Conservation (phyloP, 2,113 vertebrate genomes). For the Rhineura floridana region DNA sequence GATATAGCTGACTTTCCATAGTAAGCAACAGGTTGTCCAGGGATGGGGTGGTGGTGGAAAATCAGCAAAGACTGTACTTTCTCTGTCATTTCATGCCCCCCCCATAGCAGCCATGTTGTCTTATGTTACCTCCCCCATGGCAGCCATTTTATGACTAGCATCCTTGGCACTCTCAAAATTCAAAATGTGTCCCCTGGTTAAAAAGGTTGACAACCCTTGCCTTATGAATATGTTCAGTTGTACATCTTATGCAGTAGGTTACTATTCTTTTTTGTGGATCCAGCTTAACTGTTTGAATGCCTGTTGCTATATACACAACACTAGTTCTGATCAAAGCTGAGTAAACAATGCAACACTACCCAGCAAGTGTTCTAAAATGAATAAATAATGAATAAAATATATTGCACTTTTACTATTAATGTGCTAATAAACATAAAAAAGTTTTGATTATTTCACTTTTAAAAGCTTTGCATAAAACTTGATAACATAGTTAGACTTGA, state of each 20-base stretch:
- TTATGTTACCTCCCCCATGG: too few relatives aligned
- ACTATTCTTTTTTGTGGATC: background rate
- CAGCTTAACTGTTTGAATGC: background rate
- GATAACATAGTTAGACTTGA: conserved; percentile 41
- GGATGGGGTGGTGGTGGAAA: too few relatives aligned
- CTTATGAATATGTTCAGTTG: background rate
- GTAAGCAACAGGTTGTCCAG: too few relatives aligned
- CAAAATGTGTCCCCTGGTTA: too few relatives aligned
- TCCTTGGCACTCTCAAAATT: too few relatives aligned
- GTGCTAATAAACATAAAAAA: background rate
- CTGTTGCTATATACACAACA: background rate
- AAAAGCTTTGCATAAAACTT: conserved; percentile 33
- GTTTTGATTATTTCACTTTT: conserved; percentile 12
- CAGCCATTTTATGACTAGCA: too few relatives aligned
- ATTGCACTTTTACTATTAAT: conserved; percentile 1
- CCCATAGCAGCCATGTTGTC: too few relatives aligned
- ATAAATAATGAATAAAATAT: background rate
- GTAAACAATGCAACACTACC: background rate
- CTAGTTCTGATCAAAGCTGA: conserved; percentile 2
- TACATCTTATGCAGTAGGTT: background rate
- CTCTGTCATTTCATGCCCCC: too few relatives aligned
- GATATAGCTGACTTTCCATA: too few relatives aligned
- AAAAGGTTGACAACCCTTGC: too few relatives aligned
- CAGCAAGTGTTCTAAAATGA: background rate
- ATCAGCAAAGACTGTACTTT: too few relatives aligned